Base-by-base conservation (phyloP, 1,140 invertebrate genomes). In the Caenorhabditis inopinata region DNA sequence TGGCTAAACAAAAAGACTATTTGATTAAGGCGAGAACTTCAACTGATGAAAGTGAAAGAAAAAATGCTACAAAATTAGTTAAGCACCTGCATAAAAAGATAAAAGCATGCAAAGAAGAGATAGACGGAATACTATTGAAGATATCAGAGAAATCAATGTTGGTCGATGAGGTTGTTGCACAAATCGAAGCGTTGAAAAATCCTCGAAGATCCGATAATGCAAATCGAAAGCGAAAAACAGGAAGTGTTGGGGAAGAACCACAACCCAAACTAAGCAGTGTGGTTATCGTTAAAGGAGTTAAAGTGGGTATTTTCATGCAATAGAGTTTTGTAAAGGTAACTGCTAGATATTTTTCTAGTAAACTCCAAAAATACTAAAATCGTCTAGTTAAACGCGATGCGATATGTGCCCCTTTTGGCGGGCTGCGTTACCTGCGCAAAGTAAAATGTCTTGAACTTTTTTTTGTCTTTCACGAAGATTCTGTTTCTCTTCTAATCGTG, bases 81-180 rank as follows among this genome's bases (percentile, higher is more conserved):
- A 75, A 75, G 21, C 45, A 75, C 38, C 16, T 75, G 11, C 74
- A 75, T n/a, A 51, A 75, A 14, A 12, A 51, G 16, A 48, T 75
- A 27, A 75, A 75, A 23, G 32, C 42, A 1, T 75, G 74, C 45
- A 75, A 75, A 21, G 74, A 47, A 48, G 74, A 75, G 23, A 35
- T 75, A 4, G 58, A 68, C n/a, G n/a, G n/a, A 21, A 68, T 68
- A 1, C n/a, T 68, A n/a, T 38, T 68, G 6, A 68, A 42, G 38
- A 68, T 68, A 18, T 68, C 58, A 11, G 58, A 68, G 9, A 68
- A 68, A 32, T 68, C 58, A 42, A 38, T 68, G 58, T 1, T 68
- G 3, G 58, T 68, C 3, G 58, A 68, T 29, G 58, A 68, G n/a
- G n/a, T 68, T 18, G 32, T 18, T 21, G 58, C 58, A 4, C 58